Conservation (phyloP, 1,140 invertebrate genomes). For the Drosophila parabipectinata region DNA sequence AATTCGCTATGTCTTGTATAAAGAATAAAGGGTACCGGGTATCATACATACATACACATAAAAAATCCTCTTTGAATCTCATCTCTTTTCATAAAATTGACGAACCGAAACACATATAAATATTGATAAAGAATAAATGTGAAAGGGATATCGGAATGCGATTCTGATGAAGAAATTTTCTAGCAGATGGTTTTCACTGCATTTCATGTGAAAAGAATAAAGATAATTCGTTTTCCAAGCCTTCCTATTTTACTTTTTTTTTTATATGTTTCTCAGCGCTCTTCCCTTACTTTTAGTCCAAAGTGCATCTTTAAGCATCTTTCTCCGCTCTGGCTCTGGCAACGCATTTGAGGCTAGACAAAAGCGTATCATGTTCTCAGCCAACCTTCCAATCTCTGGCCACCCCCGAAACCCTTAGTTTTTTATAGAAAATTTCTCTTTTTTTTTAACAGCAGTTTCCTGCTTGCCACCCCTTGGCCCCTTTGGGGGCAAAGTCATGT, state of each 20-base stretch:
- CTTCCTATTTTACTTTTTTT: constrained; percentile 1
- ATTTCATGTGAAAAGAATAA: neutral
- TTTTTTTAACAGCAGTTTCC: neutral
- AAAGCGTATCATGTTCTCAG: constrained; percentile 71
- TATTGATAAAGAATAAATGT: too few species aligned
- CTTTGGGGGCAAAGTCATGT: constrained; percentile 36
- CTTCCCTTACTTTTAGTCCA: constrained; percentile 2
- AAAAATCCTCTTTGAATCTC: too few species aligned
- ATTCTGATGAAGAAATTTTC: neutral
- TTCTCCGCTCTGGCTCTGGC: constrained; percentile 8
- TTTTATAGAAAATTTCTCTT: neutral
- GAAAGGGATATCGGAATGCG: too few species aligned
- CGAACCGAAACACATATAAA: too few species aligned
- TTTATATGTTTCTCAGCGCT: neutral
- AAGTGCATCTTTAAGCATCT: constrained; percentile 40
- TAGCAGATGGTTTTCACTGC: neutral
- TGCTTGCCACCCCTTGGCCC: neutral
- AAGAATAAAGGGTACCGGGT: neutral
- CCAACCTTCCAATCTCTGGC: constrained; percentile 1
- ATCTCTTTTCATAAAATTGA: too few species aligned
- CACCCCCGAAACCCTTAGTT: neutral
- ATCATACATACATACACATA: neutral
- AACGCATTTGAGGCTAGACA: constrained; percentile 58
- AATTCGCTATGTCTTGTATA: too few species aligned
- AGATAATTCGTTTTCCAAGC: constrained; percentile 31